phyloP scores from a whole-genome alignment of 1,140 invertebrate species.

The Hycleus cichorii region DNA sequence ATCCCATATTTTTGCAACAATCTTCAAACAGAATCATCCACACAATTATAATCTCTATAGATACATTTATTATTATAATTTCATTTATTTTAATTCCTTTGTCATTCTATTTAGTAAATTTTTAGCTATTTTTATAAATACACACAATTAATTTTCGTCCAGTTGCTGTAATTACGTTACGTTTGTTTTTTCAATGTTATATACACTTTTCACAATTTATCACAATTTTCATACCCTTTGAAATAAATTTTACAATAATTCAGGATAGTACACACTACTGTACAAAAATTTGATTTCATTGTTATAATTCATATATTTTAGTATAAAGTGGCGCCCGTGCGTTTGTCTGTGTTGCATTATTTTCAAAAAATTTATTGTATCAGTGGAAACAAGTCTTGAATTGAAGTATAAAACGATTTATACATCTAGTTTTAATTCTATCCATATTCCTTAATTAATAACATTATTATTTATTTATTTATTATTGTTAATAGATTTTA shows the following conservation, averaged over 20 bases:
- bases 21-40: not conserved
- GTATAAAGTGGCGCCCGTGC: too few relatives aligned
- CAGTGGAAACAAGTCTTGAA: too few relatives aligned
- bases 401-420: too few relatives aligned
- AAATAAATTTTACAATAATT: too few relatives aligned
- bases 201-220: constrained; percentile 18
- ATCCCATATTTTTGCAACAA: not conserved
- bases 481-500: too few relatives aligned
- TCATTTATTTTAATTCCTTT: not conserved
- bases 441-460: too few relatives aligned
- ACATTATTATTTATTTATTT: too few relatives aligned
- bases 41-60: not conserved
- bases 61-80: not conserved
- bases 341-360: too few relatives aligned
- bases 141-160: not conserved
- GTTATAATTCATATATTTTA: too few relatives aligned
- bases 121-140: not conserved
- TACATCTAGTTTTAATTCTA: too few relatives aligned
- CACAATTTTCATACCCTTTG: constrained; percentile 16
- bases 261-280: not conserved
- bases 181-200: not conserved
- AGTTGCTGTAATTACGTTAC: not conserved
- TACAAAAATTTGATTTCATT: not conserved
- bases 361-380: too few relatives aligned
- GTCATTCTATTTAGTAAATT: not conserved